Base-by-base conservation (phyloP, 1,140 invertebrate genomes). In the Drosophila ogumai region DNA sequence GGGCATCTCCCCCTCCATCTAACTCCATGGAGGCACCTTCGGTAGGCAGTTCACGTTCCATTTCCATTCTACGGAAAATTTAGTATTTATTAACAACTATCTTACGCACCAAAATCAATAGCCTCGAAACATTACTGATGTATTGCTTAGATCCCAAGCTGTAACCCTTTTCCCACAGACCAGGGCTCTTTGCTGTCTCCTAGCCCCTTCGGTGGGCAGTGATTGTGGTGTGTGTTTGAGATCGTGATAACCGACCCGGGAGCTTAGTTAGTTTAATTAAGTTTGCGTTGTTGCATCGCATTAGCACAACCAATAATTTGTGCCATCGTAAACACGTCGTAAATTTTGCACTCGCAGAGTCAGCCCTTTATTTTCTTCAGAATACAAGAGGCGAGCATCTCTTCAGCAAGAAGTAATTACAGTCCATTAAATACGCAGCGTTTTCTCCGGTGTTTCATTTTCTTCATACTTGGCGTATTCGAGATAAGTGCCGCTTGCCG, bases 251-350 rank as follows among this genome's bases (percentile, higher is more conserved):
- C 41, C 31, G 34, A 47, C 60, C 28, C 54, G 15, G 22, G 32
- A 52, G 46, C 25, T 52, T 31, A 63, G 55, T 31, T 41, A 60
- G 28, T 46, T 38, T 69, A 82, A 79, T 79, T 74, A 85, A 68
- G 67, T 69, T 85, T 60, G 82, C 82, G 74, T 81, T 81, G 61
- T 49, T 64, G 78, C 49, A 81, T 75, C 82, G 68, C 82, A 86
- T 86, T 86, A 86, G 82, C 43, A 61, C 73, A 86, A 86, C 82
- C 82, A 66, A 81, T 86, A 85, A 86, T 86, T 86, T 86, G 77
- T 71, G 60, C 52, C 82, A 87, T 88, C 79, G 84, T 88, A 88
- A 88, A 88, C 84, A 88, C 84, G 67, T 88, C 84, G 84, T 88
- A 88, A 88, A 87, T 87, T 82, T 88, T 77, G 84, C 80, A 77